Evolutionary conservation across 2,888 invertebrate genomes (phyloP).

Genomic region (Operophtera brumata): DNA sequence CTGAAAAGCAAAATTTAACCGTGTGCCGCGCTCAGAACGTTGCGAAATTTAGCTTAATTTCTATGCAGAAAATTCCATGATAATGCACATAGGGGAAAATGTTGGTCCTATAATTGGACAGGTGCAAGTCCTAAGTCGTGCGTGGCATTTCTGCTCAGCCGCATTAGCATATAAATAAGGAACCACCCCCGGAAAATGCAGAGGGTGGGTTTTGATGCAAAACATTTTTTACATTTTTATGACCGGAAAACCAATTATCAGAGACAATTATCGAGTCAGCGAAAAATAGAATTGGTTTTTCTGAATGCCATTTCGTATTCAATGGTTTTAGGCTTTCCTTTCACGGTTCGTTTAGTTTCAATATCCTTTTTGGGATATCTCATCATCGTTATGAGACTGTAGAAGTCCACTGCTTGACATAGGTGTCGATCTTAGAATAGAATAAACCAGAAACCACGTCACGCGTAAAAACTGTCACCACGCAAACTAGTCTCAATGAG

Average conservation of each 20-base stretch:
- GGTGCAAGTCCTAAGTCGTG: conserved; percentile 71
- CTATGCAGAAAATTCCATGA: conserved; percentile 69
- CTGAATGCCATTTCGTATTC: conserved; percentile 52
- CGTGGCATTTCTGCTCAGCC: conserved; percentile 65
- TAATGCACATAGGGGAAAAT: conserved; percentile 70
- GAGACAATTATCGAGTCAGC: conserved; percentile 73
- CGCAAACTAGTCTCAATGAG: too few species aligned
- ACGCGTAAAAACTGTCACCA: too few species aligned
- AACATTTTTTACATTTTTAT: conserved; percentile 70
- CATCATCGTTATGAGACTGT: too few species aligned
- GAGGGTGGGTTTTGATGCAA: conserved; percentile 53
- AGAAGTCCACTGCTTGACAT: too few species aligned
- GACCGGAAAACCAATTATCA: conserved; percentile 75
- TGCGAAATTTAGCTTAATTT: conserved; percentile 63
- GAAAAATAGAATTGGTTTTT: conserved; percentile 60
- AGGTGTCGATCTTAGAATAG: too few species aligned
- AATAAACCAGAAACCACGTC: too few species aligned
- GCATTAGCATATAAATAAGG: conserved; percentile 79
- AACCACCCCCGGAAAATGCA: conserved; percentile 59
- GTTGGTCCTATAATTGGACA: conserved; percentile 77
- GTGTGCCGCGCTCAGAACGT: conserved; percentile 50
- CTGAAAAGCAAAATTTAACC: conserved; percentile 49
- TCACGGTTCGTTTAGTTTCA: conserved; percentile 30
- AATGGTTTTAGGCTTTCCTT: conserved; percentile 39
- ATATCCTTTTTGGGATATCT: conserved; percentile 25